Base-by-base conservation (phyloP, 2,888 invertebrate species). In the Achlya flavicornis region DNA sequence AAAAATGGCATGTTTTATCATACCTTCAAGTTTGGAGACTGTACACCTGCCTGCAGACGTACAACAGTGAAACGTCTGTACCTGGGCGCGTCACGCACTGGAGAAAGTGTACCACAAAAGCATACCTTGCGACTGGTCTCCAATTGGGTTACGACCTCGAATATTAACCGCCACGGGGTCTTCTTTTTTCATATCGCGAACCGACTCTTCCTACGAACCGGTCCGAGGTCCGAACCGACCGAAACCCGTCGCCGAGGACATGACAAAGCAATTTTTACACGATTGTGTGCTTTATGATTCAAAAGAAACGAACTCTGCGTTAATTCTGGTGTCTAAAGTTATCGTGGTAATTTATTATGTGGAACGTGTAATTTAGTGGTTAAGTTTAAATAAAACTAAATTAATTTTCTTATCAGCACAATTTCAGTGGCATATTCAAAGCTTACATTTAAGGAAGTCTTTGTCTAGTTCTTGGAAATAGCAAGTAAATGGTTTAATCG, bases 91-190 rank as follows among this genome's bases (percentile, higher is more conserved):
- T 91, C 91, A 90, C 88, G 88, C 87, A 88, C 75, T 74, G 91
- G 93, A 89, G 93, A 93, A 93, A 93, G 93, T 93, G 91, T 91
- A 92, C 90, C 86, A 90, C 89, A 88, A 88, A 81, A 85, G 79
- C 76, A 83, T 87, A 89, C 89, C 87, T 60, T 86, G 86, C 86
- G 79, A 88, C 90, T 90, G 91, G 90, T 89, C 89, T 77, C 83
- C 90, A 92, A 88, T 91, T 93, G 88, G 93, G 92, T 91, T 90
- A 82, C 83, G 91, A 86, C 92, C 92, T 91, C 92, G 90, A 91
- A 91, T 87, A 83, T 85, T 84, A 81, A 83, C 83, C 77, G 81
- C 79, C 84, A 75, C 82, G 80, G 53, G 83, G 78, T 85, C 86
- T 86, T 90, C 87, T 87, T 89, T 80, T 79, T 80, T 75, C 71